Percentiles rank a stretch among this genome's conserved stretches.
phyloP scores from a whole-genome alignment of 2,888 invertebrate species.

The Hydriomena furcata region DNA sequence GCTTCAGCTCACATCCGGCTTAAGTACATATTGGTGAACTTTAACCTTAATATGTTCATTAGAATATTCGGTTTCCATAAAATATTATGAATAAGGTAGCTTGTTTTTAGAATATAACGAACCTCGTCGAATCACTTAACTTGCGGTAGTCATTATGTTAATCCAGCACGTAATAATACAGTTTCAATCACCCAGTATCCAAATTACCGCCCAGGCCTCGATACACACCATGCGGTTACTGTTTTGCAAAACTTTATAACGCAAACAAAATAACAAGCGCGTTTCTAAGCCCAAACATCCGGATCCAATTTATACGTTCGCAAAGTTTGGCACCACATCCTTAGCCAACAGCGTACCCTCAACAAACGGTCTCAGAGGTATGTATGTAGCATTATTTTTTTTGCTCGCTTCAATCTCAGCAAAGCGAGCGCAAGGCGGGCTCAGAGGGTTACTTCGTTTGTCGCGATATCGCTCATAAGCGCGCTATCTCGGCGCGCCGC shows the following conservation, averaged over 20 bases:
- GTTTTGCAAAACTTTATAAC: conserved; percentile 33
- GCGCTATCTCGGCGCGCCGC: conserved; percentile 68
- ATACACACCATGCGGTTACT: conserved; percentile 26
- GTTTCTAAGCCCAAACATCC: conserved; percentile 35
- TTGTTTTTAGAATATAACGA: too few relatives aligned
- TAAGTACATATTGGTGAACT: too few relatives aligned
- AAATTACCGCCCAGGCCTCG: conserved; percentile 26
- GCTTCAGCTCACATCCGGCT: too few relatives aligned
- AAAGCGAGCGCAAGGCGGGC: conserved; percentile 18
- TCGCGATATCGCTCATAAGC: conserved; percentile 78
- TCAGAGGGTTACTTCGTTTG: conserved; percentile 69
- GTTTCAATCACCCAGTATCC: conserved; percentile 27
- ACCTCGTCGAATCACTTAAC: not conserved
- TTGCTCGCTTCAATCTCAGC: conserved; percentile 33
- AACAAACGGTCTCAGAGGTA: conserved; percentile 25
- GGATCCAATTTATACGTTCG: conserved; percentile 36
- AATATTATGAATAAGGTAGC: too few relatives aligned
- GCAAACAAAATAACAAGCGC: conserved; percentile 38
- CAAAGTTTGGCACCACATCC: conserved; percentile 38
- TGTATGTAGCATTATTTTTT: conserved; percentile 29
- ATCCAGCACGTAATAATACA: conserved; percentile 15
- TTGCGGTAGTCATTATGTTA: conserved; percentile 4
- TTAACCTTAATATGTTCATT: too few relatives aligned
- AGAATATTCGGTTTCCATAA: too few relatives aligned
- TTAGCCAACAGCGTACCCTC: conserved; percentile 31